A percentile compares a stretch with the other conserved stretches of the same genome.
These are phyloP conservation scores for Caerostris darwini DNA, from an alignment of 1,140 invertebrate genomes.

Conservation along the genomic window DNA sequence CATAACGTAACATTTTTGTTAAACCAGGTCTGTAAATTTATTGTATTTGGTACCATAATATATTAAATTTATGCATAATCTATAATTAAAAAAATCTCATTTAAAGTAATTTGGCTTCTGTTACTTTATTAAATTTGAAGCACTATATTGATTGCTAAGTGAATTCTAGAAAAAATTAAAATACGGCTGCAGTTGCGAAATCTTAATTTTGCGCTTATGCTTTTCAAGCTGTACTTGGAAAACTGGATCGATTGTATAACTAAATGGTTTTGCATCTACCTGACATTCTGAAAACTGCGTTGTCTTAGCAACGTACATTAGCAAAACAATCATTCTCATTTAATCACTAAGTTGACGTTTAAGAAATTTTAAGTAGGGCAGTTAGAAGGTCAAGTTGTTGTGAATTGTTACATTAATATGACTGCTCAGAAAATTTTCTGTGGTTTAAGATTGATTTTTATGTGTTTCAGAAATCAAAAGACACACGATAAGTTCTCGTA, in stretches of 20 bases:
- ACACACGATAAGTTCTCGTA: too few relatives aligned
- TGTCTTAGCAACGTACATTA: slow-evolving; percentile 46
- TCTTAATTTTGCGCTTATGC: neutral
- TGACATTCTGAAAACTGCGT: slow-evolving; percentile 6
- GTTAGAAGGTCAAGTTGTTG: neutral
- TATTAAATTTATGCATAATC: too few relatives aligned
- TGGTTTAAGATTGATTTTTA: too few relatives aligned
- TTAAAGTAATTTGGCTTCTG: too few relatives aligned
- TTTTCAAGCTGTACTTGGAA: slow-evolving; percentile 21
- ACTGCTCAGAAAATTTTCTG: neutral
- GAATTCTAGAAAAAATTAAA: too few relatives aligned
- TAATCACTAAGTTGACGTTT: neutral
- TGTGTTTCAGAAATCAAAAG: too few relatives aligned
- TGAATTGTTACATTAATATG: neutral
- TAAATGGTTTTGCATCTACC: slow-evolving; percentile 19
- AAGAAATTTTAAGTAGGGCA: neutral
- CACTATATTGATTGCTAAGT: too few relatives aligned
- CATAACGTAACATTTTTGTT: too few relatives aligned
- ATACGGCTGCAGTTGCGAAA: neutral
- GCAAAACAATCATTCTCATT: slow-evolving; percentile 39
- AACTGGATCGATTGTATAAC: slow-evolving; percentile 33
- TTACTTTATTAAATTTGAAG: too few relatives aligned
- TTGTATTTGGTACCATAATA: too few relatives aligned
- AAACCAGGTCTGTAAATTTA: too few relatives aligned
- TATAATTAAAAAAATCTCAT: too few relatives aligned